phyloP scores from a whole-genome alignment of 2,888 invertebrate species.

The Hyalella azteca region DNA sequence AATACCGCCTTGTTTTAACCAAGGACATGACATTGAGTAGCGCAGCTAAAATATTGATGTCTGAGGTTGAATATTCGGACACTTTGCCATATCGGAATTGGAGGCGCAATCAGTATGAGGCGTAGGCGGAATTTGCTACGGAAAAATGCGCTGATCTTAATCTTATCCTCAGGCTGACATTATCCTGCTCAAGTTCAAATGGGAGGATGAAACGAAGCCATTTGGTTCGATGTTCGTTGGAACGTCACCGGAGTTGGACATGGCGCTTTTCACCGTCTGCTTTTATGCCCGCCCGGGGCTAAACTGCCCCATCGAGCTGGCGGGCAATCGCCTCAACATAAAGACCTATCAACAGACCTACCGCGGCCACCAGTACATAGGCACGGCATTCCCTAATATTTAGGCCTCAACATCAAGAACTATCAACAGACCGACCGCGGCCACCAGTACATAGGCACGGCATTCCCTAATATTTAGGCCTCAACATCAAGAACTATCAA shows the following conservation, averaged over 20 bases:
- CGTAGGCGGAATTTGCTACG: no score
- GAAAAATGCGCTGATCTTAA: no score
- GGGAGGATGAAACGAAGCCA: constrained; percentile 76
- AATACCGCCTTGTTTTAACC: no score
- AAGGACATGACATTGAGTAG: no score
- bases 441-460: constrained; percentile 79
- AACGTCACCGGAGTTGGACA: constrained; percentile 88
- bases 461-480: constrained; percentile 70
- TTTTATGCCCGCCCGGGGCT: constrained; percentile 77
- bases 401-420: constrained; percentile 69
- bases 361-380: constrained; percentile 78
- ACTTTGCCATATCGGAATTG: no score
- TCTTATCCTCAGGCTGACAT: constrained; percentile 57
- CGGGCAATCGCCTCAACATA: constrained; percentile 75
- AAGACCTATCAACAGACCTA: constrained; percentile 77
- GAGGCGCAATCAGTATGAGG: no score
- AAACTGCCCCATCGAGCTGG: constrained; percentile 76
- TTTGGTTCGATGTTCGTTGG: constrained; percentile 81
- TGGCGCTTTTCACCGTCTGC: constrained; percentile 88
- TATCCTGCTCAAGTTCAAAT: constrained; percentile 63
- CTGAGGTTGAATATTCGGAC: no score
- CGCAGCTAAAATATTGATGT: no score
- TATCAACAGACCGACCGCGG: constrained; percentile 77
- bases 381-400: constrained; percentile 75
- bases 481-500: constrained; percentile 76